These are phyloP conservation scores for Mesoclemmys tuberculata DNA, from an alignment of 2,113 vertebrate species.

Conservation along the genomic window DNA sequence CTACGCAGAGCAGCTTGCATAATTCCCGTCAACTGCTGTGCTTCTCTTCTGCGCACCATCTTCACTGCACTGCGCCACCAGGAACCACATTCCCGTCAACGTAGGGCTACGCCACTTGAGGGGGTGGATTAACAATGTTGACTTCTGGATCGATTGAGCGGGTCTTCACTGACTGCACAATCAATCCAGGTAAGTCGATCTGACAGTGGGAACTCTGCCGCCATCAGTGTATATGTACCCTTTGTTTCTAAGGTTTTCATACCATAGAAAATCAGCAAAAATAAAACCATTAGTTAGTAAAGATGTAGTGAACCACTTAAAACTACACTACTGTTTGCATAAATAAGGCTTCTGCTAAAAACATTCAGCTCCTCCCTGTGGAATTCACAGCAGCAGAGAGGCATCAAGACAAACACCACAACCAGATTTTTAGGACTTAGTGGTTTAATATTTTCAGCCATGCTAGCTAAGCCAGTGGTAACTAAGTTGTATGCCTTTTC, in stretches of 20 bases:
- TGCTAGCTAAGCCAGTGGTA: neutral
- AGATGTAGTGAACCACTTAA: neutral
- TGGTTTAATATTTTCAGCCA: neutral
- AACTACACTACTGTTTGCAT: neutral
- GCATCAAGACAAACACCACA: neutral
- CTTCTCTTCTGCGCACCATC: no score
- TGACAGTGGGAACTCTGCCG: no score
- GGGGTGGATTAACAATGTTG: no score
- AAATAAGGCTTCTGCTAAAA: neutral
- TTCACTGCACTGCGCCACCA: no score
- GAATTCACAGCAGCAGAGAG: neutral
- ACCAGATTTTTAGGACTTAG: neutral
- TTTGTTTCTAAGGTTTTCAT: neutral
- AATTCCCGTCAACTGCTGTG: no score
- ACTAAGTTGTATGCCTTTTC: neutral
- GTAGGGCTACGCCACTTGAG: no score
- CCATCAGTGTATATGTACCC: no score
- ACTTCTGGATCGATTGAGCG: no score
- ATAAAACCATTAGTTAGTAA: neutral
- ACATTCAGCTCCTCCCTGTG: neutral
- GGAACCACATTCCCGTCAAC: no score
- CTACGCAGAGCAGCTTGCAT: no score
- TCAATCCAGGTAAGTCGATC: no score
- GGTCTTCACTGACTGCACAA: no score
- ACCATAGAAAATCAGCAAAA: rapidly evolving